phyloP scores from a whole-genome alignment of 2,797 vertebrate genomes.

The Parauchenoglanis punctatus region DNA sequence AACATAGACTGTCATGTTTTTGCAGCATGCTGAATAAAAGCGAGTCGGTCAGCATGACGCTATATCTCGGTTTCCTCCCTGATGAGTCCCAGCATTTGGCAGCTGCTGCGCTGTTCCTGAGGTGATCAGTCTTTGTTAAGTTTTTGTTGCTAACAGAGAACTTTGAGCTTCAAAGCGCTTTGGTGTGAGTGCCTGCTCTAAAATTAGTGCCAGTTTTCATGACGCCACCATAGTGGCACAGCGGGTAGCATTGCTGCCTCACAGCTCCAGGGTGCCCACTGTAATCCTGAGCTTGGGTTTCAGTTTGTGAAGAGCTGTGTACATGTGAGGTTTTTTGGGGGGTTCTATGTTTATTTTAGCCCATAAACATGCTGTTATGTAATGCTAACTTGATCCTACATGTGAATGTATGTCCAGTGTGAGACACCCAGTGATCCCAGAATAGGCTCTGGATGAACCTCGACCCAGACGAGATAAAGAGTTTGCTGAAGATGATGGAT shows the following conservation, averaged over 20 bases:
- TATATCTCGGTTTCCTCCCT: neutral
- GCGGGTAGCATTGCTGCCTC: neutral
- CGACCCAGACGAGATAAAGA: neutral
- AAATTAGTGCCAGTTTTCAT: neutral
- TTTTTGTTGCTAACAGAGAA: neutral
- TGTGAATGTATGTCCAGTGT: neutral
- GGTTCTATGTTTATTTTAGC: neutral
- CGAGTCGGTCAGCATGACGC: neutral
- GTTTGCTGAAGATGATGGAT: neutral
- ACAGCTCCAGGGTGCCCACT: neutral
- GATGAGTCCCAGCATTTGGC: conserved; percentile 6
- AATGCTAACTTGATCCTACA: neutral
- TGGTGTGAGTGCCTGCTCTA: neutral
- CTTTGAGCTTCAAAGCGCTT: neutral
- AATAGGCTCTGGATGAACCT: neutral
- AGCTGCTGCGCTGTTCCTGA: neutral
- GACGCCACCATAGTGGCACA: neutral
- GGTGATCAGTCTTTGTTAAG: neutral
- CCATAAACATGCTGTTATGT: neutral
- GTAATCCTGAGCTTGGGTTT: neutral
- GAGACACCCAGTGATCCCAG: neutral
- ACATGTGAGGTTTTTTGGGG: neutral
- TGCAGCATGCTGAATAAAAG: neutral
- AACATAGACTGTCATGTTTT: neutral
- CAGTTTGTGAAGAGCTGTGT: neutral